These are phyloP conservation scores for Psix sp. DNA, from an alignment of 1,140 invertebrate genomes.

Conservation along the genomic window DNA sequence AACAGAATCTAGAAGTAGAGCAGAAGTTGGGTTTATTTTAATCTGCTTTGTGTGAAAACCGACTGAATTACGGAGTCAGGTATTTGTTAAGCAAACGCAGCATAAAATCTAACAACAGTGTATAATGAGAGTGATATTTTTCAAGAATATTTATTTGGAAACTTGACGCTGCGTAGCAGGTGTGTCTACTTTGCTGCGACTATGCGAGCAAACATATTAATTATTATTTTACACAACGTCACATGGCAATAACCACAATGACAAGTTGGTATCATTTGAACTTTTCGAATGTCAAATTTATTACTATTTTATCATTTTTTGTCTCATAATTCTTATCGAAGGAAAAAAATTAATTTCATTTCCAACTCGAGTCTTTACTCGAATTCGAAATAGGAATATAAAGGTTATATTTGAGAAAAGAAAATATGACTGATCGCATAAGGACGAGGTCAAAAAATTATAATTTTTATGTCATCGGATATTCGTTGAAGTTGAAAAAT, in stretches of 20 bases:
- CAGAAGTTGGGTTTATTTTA: slow-evolving; percentile 18
- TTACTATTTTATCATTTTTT: too few relatives aligned
- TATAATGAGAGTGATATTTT: slow-evolving; percentile 39
- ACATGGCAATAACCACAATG: slow-evolving; percentile 37
- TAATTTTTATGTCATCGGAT: slow-evolving; percentile 32
- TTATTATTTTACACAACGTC: slow-evolving; percentile 46
- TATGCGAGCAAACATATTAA: slow-evolving; percentile 58
- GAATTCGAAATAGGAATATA: not conserved
- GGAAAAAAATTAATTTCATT: too few relatives aligned
- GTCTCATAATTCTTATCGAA: too few relatives aligned
- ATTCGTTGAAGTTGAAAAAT: slow-evolving; percentile 38
- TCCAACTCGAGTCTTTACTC: too few relatives aligned
- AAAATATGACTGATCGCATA: slow-evolving; percentile 12
- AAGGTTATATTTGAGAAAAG: too few relatives aligned
- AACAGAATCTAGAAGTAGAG: slow-evolving; percentile 8
- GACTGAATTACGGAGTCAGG: slow-evolving; percentile 14
- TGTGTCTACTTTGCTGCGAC: slow-evolving; percentile 37
- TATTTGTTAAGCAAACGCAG: slow-evolving; percentile 43
- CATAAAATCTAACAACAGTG: slow-evolving; percentile 33
- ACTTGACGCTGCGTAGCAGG: slow-evolving; percentile 46
- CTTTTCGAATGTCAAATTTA: too few relatives aligned
- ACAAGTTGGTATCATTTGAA: too few relatives aligned
- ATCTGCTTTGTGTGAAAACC: slow-evolving; percentile 1
- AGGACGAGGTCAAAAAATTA: slow-evolving; percentile 36
- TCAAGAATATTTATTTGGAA: slow-evolving; percentile 45